Conservation (phyloP, 2,113 vertebrate species). For the Psophia crepitans region DNA sequence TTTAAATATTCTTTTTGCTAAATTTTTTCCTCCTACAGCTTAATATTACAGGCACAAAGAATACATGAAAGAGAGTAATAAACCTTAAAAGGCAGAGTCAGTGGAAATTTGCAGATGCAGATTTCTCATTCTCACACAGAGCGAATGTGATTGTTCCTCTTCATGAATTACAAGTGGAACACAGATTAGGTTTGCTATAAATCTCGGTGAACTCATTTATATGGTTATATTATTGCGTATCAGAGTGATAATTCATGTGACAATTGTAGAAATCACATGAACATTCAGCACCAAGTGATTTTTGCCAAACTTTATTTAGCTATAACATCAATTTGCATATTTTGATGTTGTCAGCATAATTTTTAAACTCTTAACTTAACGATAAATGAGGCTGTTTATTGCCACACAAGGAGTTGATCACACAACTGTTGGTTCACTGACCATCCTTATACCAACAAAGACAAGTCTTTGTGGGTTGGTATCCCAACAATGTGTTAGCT, state of each 20-base stretch:
- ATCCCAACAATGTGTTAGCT: rapidly evolving
- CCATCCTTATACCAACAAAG: not conserved
- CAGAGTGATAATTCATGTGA: constrained; percentile 10
- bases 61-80: not conserved
- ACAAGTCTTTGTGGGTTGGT: not conserved
- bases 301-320: constrained; percentile 16
- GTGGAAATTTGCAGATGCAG: constrained; percentile 12
- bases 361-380: constrained; percentile 5
- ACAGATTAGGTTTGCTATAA: constrained; percentile 41
- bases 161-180: constrained; percentile 44
- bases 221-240: not conserved
- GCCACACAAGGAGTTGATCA: not conserved
- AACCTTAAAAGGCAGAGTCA: constrained; percentile 27
- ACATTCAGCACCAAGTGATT: not conserved
- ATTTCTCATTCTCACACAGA: constrained; percentile 7
- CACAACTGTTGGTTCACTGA: not conserved
- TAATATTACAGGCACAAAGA: not conserved
- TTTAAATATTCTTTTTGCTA: not conserved
- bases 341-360: not conserved
- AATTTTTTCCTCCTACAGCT: not conserved
- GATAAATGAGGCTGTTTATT: constrained; percentile 28
- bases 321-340: not conserved
- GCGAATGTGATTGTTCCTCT: constrained; percentile 27
- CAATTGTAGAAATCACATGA: constrained; percentile 8
- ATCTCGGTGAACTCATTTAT: constrained; percentile 43